phyloP scores from a whole-genome alignment of 2,113 vertebrate genomes.

The Rhabdornis inornatus region DNA sequence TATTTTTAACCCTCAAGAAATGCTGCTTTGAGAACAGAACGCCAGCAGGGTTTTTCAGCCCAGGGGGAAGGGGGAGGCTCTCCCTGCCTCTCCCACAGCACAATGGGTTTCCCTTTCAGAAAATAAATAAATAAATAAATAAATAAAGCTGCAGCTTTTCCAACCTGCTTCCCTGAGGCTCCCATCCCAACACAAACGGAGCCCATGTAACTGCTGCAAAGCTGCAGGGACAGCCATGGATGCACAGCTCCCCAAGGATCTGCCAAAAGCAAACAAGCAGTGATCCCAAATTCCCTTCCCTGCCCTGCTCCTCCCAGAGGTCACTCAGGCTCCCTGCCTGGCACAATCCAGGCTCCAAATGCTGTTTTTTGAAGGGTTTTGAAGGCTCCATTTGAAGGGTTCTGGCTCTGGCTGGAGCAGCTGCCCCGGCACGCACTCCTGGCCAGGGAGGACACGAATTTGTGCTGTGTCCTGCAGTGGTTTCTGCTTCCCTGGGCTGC shows the following conservation, averaged over 20 bases:
- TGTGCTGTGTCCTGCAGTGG: neutral
- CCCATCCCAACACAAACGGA: neutral
- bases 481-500: neutral
- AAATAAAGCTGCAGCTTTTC: constrained; percentile 24
- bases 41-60: neutral
- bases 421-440: neutral
- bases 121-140: neutral
- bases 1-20: constrained; percentile 45
- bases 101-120: constrained; percentile 40
- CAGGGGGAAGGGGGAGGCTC: neutral
- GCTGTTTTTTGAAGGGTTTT: too few species aligned
- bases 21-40: neutral
- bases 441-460: accelerated
- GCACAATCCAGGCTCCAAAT: neutral
- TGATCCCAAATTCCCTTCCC: neutral
- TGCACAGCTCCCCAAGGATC: neutral
- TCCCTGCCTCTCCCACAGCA: constrained; percentile 8
- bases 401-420: neutral
- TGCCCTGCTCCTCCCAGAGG: neutral
- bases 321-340: neutral
- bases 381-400: neutral
- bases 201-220: constrained; percentile 4
- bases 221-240: neutral
- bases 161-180: constrained; percentile 32
- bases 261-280: neutral